Evolutionary conservation across 2,797 vertebrate species (phyloP).

Genomic region (Menidia menidia): DNA sequence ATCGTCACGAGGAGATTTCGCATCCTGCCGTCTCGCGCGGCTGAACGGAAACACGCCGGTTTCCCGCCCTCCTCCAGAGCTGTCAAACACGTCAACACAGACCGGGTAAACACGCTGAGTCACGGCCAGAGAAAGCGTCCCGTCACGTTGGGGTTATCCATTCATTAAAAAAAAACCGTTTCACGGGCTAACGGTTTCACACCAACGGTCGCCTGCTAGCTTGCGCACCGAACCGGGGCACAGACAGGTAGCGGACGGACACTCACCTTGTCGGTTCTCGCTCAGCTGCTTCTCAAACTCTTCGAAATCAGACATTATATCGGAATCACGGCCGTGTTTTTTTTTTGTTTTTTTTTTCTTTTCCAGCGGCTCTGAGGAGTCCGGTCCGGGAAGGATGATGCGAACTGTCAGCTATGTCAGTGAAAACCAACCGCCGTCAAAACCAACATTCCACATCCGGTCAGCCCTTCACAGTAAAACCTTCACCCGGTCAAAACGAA

Average conservation of each 20-base stretch:
- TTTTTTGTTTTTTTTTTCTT: too few relatives aligned
- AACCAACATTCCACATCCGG: constrained; percentile 5
- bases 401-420: constrained; percentile 25
- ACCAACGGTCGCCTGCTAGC: constrained; percentile 38
- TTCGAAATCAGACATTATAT: constrained; percentile 80
- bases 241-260: too few relatives aligned
- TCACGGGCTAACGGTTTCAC: constrained; percentile 19
- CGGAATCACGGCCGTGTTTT: background rate
- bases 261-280: constrained; percentile 81
- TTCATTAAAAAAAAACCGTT: constrained; percentile 42
- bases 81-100: background rate
- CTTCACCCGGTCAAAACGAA: too few relatives aligned
- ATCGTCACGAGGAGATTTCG: background rate
- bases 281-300: constrained; percentile 85
- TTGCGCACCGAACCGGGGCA: constrained; percentile 8
- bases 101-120: constrained; percentile 9
- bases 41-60: background rate
- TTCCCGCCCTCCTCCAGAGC: background rate
- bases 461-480: constrained; percentile 26
- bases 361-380: background rate
- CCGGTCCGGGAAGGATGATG: background rate
- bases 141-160: constrained; percentile 22
- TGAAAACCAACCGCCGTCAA: background rate
- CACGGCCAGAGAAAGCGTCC: constrained; percentile 4
- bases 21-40: background rate